Evolutionary conservation across 2,797 vertebrate species (phyloP).

Genomic region (Cheirogaleus major): DNA sequence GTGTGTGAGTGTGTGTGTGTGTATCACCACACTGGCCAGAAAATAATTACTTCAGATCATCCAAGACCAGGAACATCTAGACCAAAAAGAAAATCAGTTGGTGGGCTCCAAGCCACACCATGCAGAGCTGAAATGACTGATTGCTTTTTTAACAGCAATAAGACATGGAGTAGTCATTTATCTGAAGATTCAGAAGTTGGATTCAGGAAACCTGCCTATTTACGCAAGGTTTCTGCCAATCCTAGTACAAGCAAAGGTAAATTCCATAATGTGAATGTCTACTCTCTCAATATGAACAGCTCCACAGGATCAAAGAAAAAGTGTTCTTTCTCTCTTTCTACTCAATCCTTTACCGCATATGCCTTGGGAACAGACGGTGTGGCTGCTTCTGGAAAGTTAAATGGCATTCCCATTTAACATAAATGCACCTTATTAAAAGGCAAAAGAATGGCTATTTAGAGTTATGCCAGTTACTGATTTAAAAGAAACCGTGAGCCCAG

Average conservation of each 20-base stretch:
- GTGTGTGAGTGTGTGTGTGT: not conserved
- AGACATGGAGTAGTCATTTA: slow-evolving; percentile 38
- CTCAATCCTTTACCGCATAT: not conserved
- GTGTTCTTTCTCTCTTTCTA: not conserved
- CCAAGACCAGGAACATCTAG: not conserved
- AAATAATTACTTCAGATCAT: not conserved
- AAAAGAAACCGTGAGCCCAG: slow-evolving; percentile 36
- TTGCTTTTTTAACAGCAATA: slow-evolving; percentile 26
- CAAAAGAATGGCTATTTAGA: slow-evolving; percentile 60
- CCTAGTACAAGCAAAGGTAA: slow-evolving; percentile 71
- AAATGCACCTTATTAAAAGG: slow-evolving; percentile 56
- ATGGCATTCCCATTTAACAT: slow-evolving; percentile 43
- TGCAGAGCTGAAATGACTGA: not conserved
- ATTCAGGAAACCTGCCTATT: slow-evolving; percentile 67
- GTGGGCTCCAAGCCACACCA: not conserved
- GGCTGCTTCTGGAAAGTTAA: slow-evolving; percentile 34
- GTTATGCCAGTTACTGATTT: slow-evolving; percentile 38
- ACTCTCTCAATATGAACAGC: slow-evolving; percentile 46
- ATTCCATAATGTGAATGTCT: slow-evolving; percentile 64
- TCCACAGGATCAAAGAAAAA: slow-evolving; percentile 52
- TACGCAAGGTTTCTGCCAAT: slow-evolving; percentile 68
- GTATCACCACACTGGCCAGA: not conserved
- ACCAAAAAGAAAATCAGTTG: not conserved
- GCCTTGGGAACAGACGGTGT: not conserved
- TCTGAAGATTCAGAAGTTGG: slow-evolving; percentile 51